Percentiles rank a stretch among this genome's conserved stretches.
phyloP scores from a whole-genome alignment of 2,888 invertebrate genomes.

The Tridacna gigas region DNA sequence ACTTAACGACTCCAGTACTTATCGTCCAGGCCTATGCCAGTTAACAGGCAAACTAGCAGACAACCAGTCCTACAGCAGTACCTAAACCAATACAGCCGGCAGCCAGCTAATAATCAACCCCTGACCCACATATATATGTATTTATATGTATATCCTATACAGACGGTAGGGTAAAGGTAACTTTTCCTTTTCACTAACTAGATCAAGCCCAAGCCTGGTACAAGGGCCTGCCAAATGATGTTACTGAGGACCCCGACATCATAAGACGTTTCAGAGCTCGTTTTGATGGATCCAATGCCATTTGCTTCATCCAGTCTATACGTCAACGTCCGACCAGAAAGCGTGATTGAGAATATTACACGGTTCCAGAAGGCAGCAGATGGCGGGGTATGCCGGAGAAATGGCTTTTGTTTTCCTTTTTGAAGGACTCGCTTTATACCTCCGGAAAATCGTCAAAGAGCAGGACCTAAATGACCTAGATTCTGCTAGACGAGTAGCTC shows the following conservation, averaged over 20 bases:
- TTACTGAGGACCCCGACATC: background rate
- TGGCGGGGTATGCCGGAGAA: conserved; percentile 7
- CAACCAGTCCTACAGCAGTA: too few species aligned
- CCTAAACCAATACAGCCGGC: too few species aligned
- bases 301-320: background rate
- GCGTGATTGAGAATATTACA: background rate
- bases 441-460: conserved; percentile 16
- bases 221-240: background rate
- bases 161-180: too few species aligned
- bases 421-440: background rate
- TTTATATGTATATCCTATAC: too few species aligned
- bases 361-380: conserved; percentile 5
- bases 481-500: conserved; percentile 24
- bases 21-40: background rate
- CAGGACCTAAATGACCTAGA: conserved; percentile 15
- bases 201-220: conserved; percentile 18
- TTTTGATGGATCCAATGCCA: conserved; percentile 31
- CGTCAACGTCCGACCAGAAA: conserved; percentile 9
- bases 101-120: too few species aligned
- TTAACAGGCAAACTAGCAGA: too few species aligned
- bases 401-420: conserved; percentile 16
- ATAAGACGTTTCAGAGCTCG: background rate
- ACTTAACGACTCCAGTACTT: background rate
- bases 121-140: too few species aligned
- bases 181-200: too few species aligned